Evolutionary conservation across 1,140 invertebrate genomes (phyloP), one percentile per base, ranked within the genome.

Genomic region (Bombus pyrosoma): DNA sequence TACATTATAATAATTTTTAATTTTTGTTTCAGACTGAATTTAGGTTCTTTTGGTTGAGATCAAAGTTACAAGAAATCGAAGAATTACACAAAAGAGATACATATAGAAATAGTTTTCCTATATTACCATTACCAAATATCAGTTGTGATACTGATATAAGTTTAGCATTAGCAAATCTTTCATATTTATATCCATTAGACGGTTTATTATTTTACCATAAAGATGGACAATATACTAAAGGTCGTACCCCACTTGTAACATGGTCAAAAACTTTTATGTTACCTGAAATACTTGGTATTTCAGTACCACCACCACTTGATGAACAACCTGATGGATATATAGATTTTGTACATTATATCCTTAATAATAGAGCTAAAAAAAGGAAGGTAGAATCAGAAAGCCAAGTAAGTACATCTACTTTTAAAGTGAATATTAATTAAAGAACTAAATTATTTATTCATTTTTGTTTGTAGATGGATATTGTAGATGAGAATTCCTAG

Each of bases 221-320:
- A 90, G 95, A 96, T 87, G 96, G 96, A 0, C 96, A 97, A 87
- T 99, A 99, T 90, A 96, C 96, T 15, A 96, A 96, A 87, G 98
- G 98, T 22, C 93, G 95, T 59, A 98, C 98, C 1, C 98, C 98
- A 0, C 94, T 99, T 25, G 98, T 99, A 1, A 97, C 97, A 4
- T 99, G 98, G 98, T 94, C 99, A 1, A 98, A 98, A 92, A 96
- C 97, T 1, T 98, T 96, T 92, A 99, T 99, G 98, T 91, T 99
- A 18, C 96, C 96, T 3, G 98, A 99, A 95, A 95, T 98, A 39
- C 94, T 99, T 15, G 95, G 96, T 66, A 93, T 97, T 62, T 83
- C 90, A 59, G 93, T 96, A 25, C 95, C 96, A 32, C 93, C 91
- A 28, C 75, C 82, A n/a, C 80, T 94, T 74, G 86, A 93, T 37